Evolutionary conservation across 1,140 invertebrate species (phyloP).

Genomic region (Nasonia giraulti): DNA sequence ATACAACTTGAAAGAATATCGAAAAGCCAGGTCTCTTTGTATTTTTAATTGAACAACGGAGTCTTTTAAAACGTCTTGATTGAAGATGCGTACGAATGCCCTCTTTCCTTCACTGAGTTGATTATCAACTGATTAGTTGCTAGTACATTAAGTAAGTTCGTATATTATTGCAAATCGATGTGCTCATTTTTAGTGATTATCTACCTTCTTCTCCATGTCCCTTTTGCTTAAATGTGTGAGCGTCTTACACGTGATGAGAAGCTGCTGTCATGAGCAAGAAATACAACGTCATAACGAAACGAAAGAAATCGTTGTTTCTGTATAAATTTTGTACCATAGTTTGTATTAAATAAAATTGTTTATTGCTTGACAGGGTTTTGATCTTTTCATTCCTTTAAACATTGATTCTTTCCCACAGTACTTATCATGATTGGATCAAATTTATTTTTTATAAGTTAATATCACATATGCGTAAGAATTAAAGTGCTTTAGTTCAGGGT

Average conservation of each 20-base stretch:
- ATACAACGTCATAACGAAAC: constrained; percentile 53
- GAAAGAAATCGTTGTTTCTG: constrained; percentile 70
- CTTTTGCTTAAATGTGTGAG: constrained; percentile 65
- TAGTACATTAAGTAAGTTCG: constrained; percentile 65
- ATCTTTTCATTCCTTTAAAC: constrained; percentile 8
- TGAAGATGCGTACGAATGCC: constrained; percentile 43
- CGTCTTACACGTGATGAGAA: constrained; percentile 65
- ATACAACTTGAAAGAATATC: neutral
- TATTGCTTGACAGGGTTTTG: constrained; percentile 69
- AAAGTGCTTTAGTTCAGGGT: constrained; percentile 17
- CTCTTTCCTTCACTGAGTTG: constrained; percentile 60
- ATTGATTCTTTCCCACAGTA: neutral
- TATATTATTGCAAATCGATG: constrained; percentile 65
- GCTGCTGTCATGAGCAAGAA: constrained; percentile 62
- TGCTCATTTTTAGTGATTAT: constrained; percentile 65
- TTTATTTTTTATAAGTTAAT: constrained; percentile 28
- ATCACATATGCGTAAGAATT: constrained; percentile 39
- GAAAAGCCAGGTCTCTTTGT: neutral
- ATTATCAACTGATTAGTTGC: constrained; percentile 64
- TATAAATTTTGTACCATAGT: constrained; percentile 77
- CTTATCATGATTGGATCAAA: neutral
- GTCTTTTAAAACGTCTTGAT: constrained; percentile 47
- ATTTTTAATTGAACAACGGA: constrained; percentile 1
- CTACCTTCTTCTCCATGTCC: constrained; percentile 51
- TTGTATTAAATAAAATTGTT: constrained; percentile 76